Evolutionary conservation across 2,113 vertebrate species (phyloP), one percentile per base, ranked within the genome.

Genomic region (Onychorhynchus coronatus): DNA sequence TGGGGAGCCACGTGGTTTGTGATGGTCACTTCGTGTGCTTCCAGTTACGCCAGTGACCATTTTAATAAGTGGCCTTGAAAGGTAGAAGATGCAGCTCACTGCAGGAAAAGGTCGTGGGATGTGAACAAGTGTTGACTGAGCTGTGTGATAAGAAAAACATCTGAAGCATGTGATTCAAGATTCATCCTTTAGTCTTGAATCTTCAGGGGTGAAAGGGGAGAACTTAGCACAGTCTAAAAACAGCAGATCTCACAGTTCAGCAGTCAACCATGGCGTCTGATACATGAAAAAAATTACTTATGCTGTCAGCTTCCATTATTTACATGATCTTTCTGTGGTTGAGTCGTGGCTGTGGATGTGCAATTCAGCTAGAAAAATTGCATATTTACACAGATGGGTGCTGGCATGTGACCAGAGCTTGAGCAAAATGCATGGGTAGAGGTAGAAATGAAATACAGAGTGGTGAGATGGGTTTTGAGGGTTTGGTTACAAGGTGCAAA

Each of bases 261-360:
- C 96, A 97, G 94, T 93, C 97, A 97, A 95, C 81, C 96, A 95
- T 95, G 95, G 93, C 74, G 58, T 91, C 95, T 96, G 95, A 97
- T 88, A 96, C 95, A 97, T 92, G 95, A 97, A 97, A 97, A 97
- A 97, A 97, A 97, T 97, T 97, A 97, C 96, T 96, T 97, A 97
- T 97, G 97, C 97, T 97, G 97, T 97, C 96, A 97, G 94, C 80
- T 97, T 96, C 95, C 95, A 97, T 97, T 97, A 97, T 97, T 97
- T 97, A 96, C 94, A 97, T 97, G 97, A 95, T 97, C 93, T 97
- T 97, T 97, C 95, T 93, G 4, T 85, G 88, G 91, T 68, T 87
- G 88, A 97, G 85, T 72, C 89, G 72, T 95, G 95, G 95, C 89
- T 95, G 95, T 93, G 92, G 96, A 93, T 97, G 96, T 92, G 92